These are phyloP conservation scores for Porites cylindrica DNA, from an alignment of 92 coral and sea anemone genomes.

Conservation along the genomic window DNA sequence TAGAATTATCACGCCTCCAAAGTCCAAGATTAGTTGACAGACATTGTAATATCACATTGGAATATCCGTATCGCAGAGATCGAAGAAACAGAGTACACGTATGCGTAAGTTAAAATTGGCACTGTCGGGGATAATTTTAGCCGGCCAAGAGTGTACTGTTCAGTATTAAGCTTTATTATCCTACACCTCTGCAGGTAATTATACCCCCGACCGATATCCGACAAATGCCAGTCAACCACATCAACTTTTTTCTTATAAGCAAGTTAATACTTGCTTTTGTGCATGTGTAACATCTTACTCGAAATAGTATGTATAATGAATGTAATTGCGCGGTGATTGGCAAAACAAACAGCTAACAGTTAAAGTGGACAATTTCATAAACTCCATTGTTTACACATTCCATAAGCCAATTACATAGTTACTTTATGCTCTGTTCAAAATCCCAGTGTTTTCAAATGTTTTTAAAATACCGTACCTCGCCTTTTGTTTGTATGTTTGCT, in stretches of 20 bases:
- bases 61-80: not conserved
- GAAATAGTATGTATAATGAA: not conserved
- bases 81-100: too few species aligned
- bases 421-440: too few species aligned
- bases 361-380: not conserved
- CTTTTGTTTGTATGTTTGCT: too few species aligned
- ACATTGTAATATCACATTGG: constrained; percentile 23
- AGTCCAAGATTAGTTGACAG: constrained; percentile 28
- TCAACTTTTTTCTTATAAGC: not conserved
- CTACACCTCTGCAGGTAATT: not conserved
- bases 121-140: not conserved
- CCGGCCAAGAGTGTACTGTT: not conserved
- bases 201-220: constrained; percentile 29
- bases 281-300: not conserved
- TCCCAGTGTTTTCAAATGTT: not conserved
- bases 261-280: not conserved
- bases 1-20: constrained; percentile 21
- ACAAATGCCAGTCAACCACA: constrained; percentile 11
- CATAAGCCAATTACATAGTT: not conserved
- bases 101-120: constrained; percentile 12
- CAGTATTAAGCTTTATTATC: not conserved
- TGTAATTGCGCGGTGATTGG: not conserved
- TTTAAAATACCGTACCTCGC: too few species aligned
- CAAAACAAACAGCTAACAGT: constrained; percentile 24
- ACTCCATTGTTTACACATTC: not conserved